These are phyloP conservation scores for Hyppa rectilinea DNA, from an alignment of 2,888 invertebrate genomes.

Conservation along the genomic window DNA sequence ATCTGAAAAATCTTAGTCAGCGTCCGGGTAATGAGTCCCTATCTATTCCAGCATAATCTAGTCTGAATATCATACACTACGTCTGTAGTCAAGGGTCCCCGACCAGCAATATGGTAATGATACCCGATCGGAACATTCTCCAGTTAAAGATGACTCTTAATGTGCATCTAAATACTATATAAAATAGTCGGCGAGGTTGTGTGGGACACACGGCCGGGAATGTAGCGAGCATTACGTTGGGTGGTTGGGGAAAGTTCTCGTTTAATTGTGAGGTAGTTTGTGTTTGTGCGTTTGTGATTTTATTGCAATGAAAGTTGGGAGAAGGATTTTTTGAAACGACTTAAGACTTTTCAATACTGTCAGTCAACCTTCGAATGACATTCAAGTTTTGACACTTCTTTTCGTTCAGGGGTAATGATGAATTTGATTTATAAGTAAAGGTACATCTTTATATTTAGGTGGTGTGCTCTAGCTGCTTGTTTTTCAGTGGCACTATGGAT, in stretches of 20 bases:
- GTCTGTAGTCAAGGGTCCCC: conserved; percentile 81
- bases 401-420: too few relatives aligned
- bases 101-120: conserved; percentile 86
- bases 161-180: conserved; percentile 87
- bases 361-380: too few relatives aligned
- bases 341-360: too few relatives aligned
- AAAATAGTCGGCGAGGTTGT: conserved; percentile 76
- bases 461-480: too few relatives aligned
- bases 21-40: conserved; percentile 80
- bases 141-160: conserved; percentile 86
- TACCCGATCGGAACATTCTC: conserved; percentile 84
- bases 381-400: too few relatives aligned
- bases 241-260: not conserved
- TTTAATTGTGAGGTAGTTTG: not conserved
- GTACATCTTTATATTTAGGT: too few relatives aligned
- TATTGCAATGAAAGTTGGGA: not conserved
- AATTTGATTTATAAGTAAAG: too few relatives aligned
- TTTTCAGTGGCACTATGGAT: too few relatives aligned
- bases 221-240: conserved; percentile 29
- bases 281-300: too few relatives aligned
- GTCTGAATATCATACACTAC: conserved; percentile 74
- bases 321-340: too few relatives aligned
- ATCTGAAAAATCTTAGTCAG: conserved; percentile 72
- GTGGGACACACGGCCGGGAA: conserved; percentile 67
- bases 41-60: conserved; percentile 82